Evolutionary conservation across 2,888 invertebrate genomes (phyloP).

Genomic region (Cheilosia impressa): DNA sequence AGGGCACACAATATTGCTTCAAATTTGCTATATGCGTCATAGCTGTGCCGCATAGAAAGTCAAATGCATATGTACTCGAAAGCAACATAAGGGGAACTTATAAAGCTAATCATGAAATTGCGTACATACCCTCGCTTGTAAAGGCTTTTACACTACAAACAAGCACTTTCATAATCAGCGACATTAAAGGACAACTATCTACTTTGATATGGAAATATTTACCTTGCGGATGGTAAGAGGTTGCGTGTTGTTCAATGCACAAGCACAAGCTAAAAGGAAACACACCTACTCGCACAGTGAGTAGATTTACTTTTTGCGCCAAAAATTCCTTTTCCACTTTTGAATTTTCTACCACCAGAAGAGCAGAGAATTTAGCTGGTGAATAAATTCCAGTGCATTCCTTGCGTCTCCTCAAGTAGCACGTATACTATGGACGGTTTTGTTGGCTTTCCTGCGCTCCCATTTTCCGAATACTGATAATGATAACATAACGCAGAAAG

Average conservation of each 20-base stretch:
- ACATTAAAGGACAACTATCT: conserved; percentile 17
- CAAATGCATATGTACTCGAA: not conserved
- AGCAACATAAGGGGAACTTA: conserved; percentile 8
- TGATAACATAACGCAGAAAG: conserved; percentile 44
- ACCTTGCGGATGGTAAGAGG: conserved; percentile 26
- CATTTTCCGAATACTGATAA: conserved; percentile 44
- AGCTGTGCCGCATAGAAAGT: too few relatives aligned
- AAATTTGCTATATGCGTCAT: too few relatives aligned
- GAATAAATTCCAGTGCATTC: conserved; percentile 47
- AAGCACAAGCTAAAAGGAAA: not conserved
- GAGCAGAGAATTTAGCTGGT: conserved; percentile 43
- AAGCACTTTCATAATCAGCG: conserved; percentile 27
- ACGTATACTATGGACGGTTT: not conserved
- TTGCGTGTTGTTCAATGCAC: conserved; percentile 49
- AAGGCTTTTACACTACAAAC: conserved; percentile 28
- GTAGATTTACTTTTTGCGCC: conserved; percentile 38
- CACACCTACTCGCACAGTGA: not conserved
- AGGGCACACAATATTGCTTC: too few relatives aligned
- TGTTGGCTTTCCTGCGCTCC: conserved; percentile 25
- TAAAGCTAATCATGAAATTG: conserved; percentile 27
- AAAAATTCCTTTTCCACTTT: conserved; percentile 72
- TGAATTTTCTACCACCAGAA: conserved; percentile 71
- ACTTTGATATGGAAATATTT: conserved; percentile 30
- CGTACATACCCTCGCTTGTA: not conserved
- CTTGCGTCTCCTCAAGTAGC: not conserved